Evolutionary conservation across 53 echinoderm and acorn worm species (phyloP), one percentile per base, ranked within the genome.

Genomic region (Holothuria leucospilota): DNA sequence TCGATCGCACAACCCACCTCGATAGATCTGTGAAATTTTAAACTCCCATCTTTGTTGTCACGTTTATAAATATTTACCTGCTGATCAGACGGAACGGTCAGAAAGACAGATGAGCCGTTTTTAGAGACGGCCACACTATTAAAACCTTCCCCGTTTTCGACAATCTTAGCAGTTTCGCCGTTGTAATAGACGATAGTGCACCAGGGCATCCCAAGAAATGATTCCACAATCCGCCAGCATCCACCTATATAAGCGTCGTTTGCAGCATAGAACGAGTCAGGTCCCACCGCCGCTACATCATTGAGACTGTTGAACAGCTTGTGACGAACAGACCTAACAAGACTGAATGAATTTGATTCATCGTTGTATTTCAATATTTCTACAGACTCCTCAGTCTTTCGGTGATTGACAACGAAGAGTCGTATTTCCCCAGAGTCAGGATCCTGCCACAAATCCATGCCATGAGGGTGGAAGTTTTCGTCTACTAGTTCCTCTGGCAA

Each of bases 141-240:
- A 11, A 42, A 66, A 23, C 40, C 83, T 11, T 39, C 25, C 18
- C 61, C 63, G 10, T 62, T 21, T 6, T 39, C 20, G 11, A 61
- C 86, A 2, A 26, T 6, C 8, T 30, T 66, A 1, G 68, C 70
- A 8, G 60, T 51, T 21, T 77, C 62, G 2, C 87, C 90, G 59
- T 94, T 90, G 82, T 92, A 92, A 59, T 83, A 90, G 2, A 90
- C 90, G 38, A 94, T 86, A 27, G 63, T 88, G 20, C 85, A 85
- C 85, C 84, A 85, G 8, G 85, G 80, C 1, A 89, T 58, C 2
- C 42, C 28, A 0, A 90, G 20, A 13, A 94, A 18, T 5, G 56
- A 13, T 71, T 94, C 94, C 25, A 90, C 16, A 4, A 71, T 15
- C 26, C 85, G 62, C 71, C 21, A 26, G 28, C 64, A 82, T 8